Conservation (phyloP, 1,140 invertebrate species). For the Radopholus similis region DNA sequence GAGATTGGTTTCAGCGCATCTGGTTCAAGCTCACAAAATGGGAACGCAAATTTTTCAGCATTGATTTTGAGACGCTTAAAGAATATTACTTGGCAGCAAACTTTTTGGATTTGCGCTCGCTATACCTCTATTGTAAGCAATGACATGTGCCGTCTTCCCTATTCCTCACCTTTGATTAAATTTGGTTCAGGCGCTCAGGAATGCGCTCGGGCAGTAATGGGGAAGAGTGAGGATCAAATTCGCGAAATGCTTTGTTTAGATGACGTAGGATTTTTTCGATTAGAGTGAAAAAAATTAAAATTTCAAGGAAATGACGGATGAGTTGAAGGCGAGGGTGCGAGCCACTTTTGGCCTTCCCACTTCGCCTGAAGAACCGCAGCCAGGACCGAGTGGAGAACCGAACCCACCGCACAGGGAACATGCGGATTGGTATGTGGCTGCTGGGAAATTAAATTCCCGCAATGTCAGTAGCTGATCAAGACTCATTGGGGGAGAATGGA, state of each 20-base stretch:
- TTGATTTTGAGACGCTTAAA: conserved; percentile 11
- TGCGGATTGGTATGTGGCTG: too few species aligned
- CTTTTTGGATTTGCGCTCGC: background rate
- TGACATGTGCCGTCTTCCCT: background rate
- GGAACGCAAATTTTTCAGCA: background rate
- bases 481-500: too few species aligned
- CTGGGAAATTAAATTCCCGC: too few species aligned
- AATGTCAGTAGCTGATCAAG: too few species aligned
- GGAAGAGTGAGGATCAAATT: background rate
- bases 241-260: background rate
- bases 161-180: background rate
- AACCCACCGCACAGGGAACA: too few species aligned
- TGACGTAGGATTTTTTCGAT: too few species aligned
- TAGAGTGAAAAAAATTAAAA: too few species aligned
- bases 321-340: too few species aligned
- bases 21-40: background rate
- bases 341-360: too few species aligned
- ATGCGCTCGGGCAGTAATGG: background rate
- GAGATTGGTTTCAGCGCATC: background rate
- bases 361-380: too few species aligned
- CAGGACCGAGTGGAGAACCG: too few species aligned
- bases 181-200: background rate
- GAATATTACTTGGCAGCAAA: conserved; percentile 5
- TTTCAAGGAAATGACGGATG: too few species aligned
- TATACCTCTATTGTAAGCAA: conserved; percentile 2